phyloP scores from a whole-genome alignment of 2,797 vertebrate species.

The Hydrolagus colliei region DNA sequence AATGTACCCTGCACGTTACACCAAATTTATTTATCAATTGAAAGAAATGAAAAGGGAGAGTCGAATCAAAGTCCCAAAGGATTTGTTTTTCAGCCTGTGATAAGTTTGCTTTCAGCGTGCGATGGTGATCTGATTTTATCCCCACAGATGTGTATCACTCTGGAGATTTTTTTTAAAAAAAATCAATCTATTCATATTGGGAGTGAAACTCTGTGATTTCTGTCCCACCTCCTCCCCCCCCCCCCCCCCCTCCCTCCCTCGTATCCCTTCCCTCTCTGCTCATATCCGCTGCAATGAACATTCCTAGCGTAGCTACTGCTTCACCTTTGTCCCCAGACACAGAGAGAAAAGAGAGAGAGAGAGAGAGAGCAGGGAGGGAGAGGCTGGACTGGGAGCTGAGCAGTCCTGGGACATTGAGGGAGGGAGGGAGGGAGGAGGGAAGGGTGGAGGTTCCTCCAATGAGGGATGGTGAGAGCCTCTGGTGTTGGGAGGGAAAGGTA shows the following conservation, averaged over 20 bases:
- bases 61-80: too few relatives aligned
- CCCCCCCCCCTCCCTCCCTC: background rate
- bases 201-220: background rate
- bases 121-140: too few relatives aligned
- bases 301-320: slow-evolving; percentile 23
- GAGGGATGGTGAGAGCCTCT: background rate
- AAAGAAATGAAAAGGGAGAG: too few relatives aligned
- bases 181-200: too few relatives aligned
- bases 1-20: too few relatives aligned
- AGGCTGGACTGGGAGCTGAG: background rate
- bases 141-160: too few relatives aligned
- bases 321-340: slow-evolving; percentile 1
- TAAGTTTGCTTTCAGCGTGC: too few relatives aligned
- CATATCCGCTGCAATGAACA: slow-evolving; percentile 35
- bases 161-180: too few relatives aligned
- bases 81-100: too few relatives aligned
- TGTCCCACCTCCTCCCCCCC: background rate
- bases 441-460: background rate
- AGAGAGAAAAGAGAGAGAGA: background rate
- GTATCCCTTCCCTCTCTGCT: background rate
- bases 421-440: background rate
- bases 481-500: background rate
- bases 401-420: background rate
- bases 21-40: too few relatives aligned
- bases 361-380: background rate